Base-by-base conservation (phyloP, 2,888 invertebrate species). In the Limnephilus marmoratus region DNA sequence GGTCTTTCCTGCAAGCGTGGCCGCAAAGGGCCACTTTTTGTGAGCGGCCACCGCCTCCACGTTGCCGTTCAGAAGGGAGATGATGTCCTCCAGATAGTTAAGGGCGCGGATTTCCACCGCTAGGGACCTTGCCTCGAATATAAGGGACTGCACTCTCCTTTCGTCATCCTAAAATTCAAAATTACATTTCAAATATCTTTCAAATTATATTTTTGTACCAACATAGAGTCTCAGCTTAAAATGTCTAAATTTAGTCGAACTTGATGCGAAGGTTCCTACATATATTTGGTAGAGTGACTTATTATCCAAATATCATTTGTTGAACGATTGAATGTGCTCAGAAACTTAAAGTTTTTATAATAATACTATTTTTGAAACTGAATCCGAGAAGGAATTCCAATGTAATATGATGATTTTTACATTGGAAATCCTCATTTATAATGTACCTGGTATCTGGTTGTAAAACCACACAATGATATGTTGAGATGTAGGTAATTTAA, bases 71-170 rank as follows among this genome's bases (percentile, higher is more conserved):
- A 97, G 95, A 90, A 97, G 94, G 91, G 96, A 95, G 93, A 97
- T 95, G 93, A 97, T 95, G 94, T 97, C 96, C 94, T 97, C 96
- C 90, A 97, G 95, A 94, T 96, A 97, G 80, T 95, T 95, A 89
- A 96, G 95, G 94, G 96, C 95, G 12, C 94, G 95, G 88, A 96
- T 94, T 94, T 97, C 96, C 93, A 95, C 95, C 12, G 94, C 94
- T 89, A 97, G 95, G 93, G 95, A 95, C 31, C 95, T 95, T 92
- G 96, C 96, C 53, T 96, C 96, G 88, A 95, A 95, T 93, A 96
- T 94, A 94, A 95, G 94, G 29, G 93, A 90, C 5, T 94, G 93
- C 9, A 95, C 94, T 93, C 94, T 94, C 89, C 92, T 92, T 85
- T 94, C 94, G 90, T 94, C 94, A 49, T 94, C 94, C 95, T 95